These are phyloP conservation scores for Drepanosiphum platanoidis DNA, from an alignment of 2,888 invertebrate genomes.

Conservation along the genomic window DNA sequence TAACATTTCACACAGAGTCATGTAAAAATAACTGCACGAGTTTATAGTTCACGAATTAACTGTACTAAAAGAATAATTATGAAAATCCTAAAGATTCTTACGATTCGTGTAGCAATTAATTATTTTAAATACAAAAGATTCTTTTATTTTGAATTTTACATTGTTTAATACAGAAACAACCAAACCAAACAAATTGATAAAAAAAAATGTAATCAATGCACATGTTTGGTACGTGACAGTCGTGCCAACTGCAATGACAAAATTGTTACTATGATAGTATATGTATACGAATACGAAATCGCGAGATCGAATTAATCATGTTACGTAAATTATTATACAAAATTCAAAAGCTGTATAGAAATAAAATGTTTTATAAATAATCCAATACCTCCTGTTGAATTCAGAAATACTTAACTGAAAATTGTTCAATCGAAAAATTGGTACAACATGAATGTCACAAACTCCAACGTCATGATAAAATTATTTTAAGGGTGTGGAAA, in stretches of 20 bases:
- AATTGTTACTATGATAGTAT: not conserved
- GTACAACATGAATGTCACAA: too few species aligned
- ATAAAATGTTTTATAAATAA: too few species aligned
- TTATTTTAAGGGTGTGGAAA: too few species aligned
- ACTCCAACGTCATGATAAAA: too few species aligned
- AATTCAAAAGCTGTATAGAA: too few species aligned
- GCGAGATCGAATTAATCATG: too few species aligned
- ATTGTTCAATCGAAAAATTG: too few species aligned
- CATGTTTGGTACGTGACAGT: conserved; percentile 49
- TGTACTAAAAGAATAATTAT: not conserved
- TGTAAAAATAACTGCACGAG: not conserved
- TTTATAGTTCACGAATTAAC: not conserved
- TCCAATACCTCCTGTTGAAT: too few species aligned
- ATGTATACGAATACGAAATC: not conserved
- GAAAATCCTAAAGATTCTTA: not conserved
- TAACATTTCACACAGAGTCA: not conserved
- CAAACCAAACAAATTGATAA: conserved; percentile 59
- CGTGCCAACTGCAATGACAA: not conserved
- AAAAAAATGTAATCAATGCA: conserved; percentile 59
- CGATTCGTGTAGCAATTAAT: not conserved
- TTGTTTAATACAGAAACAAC: conserved; percentile 39
- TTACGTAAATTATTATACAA: too few species aligned
- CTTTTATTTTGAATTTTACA: conserved; percentile 41
- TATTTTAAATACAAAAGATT: not conserved
- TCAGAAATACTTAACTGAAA: too few species aligned